These are phyloP conservation scores for Helostoma temminkii DNA, from an alignment of 2,797 vertebrate genomes.

Conservation along the genomic window DNA sequence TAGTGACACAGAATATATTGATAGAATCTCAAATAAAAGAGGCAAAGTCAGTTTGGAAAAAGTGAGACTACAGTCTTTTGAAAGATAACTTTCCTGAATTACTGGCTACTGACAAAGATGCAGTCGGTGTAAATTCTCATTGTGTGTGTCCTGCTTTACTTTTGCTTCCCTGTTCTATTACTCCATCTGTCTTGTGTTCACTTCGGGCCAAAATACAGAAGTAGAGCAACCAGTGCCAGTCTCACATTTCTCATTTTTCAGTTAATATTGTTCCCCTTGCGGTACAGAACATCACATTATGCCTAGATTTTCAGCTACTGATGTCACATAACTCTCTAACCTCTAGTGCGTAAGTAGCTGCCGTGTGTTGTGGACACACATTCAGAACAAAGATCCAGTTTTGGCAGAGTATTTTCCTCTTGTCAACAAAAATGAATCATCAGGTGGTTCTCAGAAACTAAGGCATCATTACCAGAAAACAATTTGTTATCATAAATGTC, in stretches of 20 bases:
- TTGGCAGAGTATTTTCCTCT: no score
- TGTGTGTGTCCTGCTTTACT: conserved; percentile 50
- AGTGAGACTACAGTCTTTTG: background rate
- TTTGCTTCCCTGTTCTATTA: conserved; percentile 23
- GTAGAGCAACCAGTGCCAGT: conserved; percentile 26
- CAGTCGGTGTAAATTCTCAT: conserved; percentile 35
- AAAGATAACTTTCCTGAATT: conserved; percentile 14
- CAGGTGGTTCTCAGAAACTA: no score
- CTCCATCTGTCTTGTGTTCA: conserved; percentile 44
- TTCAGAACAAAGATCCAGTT: background rate
- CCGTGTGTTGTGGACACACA: background rate
- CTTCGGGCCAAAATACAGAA: conserved; percentile 42
- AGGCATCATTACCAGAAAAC: no score
- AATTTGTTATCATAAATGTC: background rate
- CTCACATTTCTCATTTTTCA: background rate
- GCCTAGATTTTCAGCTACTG: background rate
- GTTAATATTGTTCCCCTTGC: background rate
- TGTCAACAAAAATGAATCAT: no score
- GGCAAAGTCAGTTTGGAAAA: background rate
- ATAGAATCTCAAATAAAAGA: background rate
- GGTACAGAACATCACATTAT: background rate
- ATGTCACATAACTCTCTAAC: background rate
- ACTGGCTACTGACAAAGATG: conserved; percentile 17
- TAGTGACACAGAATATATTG: no score
- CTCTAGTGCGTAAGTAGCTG: background rate